Evolutionary conservation across 1,140 invertebrate genomes (phyloP).

Genomic region (Monochamus saltuarius): DNA sequence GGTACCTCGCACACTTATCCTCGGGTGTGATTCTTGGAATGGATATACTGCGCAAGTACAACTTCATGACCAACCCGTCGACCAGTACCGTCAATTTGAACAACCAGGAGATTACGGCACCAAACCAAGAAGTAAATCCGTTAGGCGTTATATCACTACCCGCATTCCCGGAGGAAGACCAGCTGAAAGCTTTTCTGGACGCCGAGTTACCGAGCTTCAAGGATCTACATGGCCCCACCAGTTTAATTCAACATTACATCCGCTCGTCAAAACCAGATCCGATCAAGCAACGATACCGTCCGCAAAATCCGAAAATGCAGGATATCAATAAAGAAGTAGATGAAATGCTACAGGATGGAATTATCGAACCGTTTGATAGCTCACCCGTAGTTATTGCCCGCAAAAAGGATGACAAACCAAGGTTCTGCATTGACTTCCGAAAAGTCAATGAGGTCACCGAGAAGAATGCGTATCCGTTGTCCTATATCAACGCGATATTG

Average conservation of each 20-base stretch:
- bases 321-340: background rate
- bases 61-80: no score
- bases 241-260: background rate
- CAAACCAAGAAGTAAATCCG: no score
- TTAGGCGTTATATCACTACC: no score
- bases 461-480: constrained; percentile 5
- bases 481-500: background rate
- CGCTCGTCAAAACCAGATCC: background rate
- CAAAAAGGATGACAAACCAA: background rate
- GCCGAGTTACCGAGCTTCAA: no score
- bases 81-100: no score
- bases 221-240: no score
- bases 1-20: no score
- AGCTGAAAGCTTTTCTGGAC: no score
- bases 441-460: background rate
- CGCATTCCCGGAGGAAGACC: no score
- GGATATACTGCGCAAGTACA: no score
- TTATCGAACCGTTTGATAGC: background rate
- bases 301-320: background rate
- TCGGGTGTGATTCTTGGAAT: no score
- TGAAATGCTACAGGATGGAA: background rate
- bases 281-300: constrained; percentile 4
- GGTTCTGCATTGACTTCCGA: constrained; percentile 3
- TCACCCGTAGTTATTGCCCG: constrained; percentile 1
- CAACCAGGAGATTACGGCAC: no score